Percentiles rank a stretch among this genome's conserved stretches.
These are phyloP conservation scores for Hermaeophaga mercurialis DNA, from an alignment of 2,888 invertebrate genomes.

Conservation along the genomic window DNA sequence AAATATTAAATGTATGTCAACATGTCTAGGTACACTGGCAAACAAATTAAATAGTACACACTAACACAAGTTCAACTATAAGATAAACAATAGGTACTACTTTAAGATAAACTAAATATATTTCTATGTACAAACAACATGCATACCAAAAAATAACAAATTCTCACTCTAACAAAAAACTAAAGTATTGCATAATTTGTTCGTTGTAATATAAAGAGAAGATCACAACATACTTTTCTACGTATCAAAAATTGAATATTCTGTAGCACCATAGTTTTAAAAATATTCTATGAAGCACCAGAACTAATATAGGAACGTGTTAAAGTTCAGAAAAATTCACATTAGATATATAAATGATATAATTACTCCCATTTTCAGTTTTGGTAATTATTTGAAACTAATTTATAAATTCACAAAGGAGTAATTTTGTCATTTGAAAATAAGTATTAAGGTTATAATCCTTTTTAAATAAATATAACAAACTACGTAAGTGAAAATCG, in stretches of 20 bases:
- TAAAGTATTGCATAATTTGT: conserved; percentile 48
- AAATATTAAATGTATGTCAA: conserved; percentile 42
- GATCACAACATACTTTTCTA: conserved; percentile 46
- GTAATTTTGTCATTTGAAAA: conserved; percentile 9
- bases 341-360: background rate
- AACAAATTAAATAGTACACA: conserved; percentile 52
- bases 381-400: too few species aligned
- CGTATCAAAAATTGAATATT: conserved; percentile 39
- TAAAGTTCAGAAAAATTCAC: conserved; percentile 50
- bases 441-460: too few species aligned
- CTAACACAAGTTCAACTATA: conserved; percentile 46
- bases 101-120: conserved; percentile 48
- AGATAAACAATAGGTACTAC: conserved; percentile 47
- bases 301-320: conserved; percentile 52
- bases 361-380: background rate
- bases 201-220: conserved; percentile 45
- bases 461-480: too few species aligned
- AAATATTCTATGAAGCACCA: conserved; percentile 55
- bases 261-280: conserved; percentile 56
- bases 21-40: conserved; percentile 47
- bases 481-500: too few species aligned
- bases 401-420: background rate
- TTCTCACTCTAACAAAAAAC: conserved; percentile 44
- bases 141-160: conserved; percentile 42
- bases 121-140: conserved; percentile 48